Evolutionary conservation across 2,797 vertebrate species (phyloP).

Genomic region (Morelia viridis): DNA sequence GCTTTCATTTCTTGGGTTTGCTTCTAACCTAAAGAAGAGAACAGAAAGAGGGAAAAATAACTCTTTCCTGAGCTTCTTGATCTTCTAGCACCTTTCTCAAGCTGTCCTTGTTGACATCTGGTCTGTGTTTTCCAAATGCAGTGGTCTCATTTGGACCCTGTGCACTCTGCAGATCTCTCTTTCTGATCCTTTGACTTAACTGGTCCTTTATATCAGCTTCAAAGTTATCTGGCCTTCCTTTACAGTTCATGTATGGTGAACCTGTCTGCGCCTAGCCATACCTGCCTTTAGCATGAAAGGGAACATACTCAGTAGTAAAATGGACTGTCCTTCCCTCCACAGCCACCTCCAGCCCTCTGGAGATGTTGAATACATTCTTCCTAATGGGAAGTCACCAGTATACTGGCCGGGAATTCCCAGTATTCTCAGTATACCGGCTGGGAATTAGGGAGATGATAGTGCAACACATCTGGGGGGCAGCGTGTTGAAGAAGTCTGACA

Average conservation of each 20-base stretch:
- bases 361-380: too few relatives aligned
- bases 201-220: too few relatives aligned
- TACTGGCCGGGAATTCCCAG: not conserved
- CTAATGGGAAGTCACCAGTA: not conserved
- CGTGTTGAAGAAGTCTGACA: not conserved
- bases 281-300: not conserved
- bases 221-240: too few relatives aligned
- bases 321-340: too few relatives aligned
- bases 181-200: not conserved
- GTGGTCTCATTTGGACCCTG: not conserved
- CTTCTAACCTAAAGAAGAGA: not conserved
- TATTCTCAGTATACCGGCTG: not conserved
- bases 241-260: not conserved
- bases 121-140: not conserved
- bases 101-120: not conserved
- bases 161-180: not conserved
- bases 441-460: not conserved
- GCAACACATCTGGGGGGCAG: not conserved
- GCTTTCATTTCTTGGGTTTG: not conserved
- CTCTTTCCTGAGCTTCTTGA: not conserved
- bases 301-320: conserved; percentile 6
- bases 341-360: too few relatives aligned
- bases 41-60: not conserved
- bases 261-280: not conserved
- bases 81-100: not conserved